Base-by-base conservation (phyloP, 2,888 invertebrate genomes). In the Eilema sororculum region DNA sequence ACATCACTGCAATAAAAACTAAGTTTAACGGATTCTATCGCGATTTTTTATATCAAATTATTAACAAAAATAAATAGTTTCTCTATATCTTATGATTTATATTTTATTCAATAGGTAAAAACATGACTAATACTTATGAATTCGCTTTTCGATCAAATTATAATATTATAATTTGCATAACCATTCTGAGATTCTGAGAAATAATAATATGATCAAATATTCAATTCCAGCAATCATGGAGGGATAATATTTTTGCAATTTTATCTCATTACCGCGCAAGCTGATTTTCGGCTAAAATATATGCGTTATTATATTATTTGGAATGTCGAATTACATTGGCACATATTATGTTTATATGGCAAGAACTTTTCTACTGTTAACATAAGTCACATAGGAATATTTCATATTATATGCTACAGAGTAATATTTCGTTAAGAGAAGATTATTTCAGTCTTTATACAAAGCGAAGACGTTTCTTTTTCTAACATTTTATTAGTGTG, bases 111-210 rank as follows among this genome's bases (percentile, higher is more conserved):
- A 6, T 16, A 6, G 20, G 16, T 6, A 46, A 46, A 46, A 46
- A 20, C 20, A 20, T 20, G 20, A 46, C 20, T 16, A 41, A 13
- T 41, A 10, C 33, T 33, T 30, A 2, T n/a, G 16, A 33, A n/a
- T 61, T 61, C 6, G 10, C 9, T n/a, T 33, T 28, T 33, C 30
- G 30, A 33, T 61, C 12, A 52, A 52, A 65, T 52, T 24, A 65
- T 52, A 63, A 57, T 57, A 65, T 52, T 24, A 65, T 52, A 63
- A 57, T 57, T 57, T 57, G 24, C 24, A 24, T 33, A 33, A 33
- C 6, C 30, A 8, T 37, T 37, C 37, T 13, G n/a, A 22, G 24
- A 6, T n/a, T 46, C 16, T 8, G 13, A 9, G 58, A 16, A 13
- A 25, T 58, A 25, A 58, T 46, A 25, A 58, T 46, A 20, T 20